Percentiles rank a stretch among this genome's conserved stretches.
Evolutionary conservation across 1,140 invertebrate species (phyloP).

Genomic region (Rhagoletis pomonella): DNA sequence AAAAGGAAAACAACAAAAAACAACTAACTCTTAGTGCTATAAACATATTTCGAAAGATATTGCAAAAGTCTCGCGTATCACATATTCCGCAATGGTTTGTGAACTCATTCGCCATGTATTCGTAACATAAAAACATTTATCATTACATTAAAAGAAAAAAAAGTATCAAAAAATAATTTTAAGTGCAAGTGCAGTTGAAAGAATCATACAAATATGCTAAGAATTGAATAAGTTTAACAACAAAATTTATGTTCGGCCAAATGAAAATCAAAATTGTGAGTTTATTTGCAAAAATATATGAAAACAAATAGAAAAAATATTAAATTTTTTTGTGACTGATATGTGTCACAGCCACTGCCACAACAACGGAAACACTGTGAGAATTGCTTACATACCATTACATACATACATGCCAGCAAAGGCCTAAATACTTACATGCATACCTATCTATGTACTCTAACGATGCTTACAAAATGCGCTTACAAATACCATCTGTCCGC

Average conservation of each 20-base stretch:
- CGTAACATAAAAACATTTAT: neutral
- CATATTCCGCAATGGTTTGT: neutral
- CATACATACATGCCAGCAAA: too few relatives aligned
- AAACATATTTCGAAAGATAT: neutral
- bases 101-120: neutral
- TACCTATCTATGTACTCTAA: neutral
- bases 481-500: neutral
- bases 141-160: neutral
- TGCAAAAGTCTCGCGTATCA: neutral
- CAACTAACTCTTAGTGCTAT: neutral
- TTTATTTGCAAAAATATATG: neutral
- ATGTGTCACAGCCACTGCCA: too few relatives aligned
- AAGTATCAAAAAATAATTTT: neutral
- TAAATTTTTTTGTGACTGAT: too few relatives aligned
- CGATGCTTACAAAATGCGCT: conserved; percentile 5
- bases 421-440: neutral
- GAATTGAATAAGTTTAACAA: neutral
- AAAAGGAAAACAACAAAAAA: neutral
- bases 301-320: neutral
- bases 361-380: too few relatives aligned
- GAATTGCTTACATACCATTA: too few relatives aligned
- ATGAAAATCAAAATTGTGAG: too few relatives aligned
- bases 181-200: neutral
- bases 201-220: neutral
- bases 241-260: too few relatives aligned